These are phyloP conservation scores for Rhopalosiphum padi DNA, from an alignment of 1,140 invertebrate species.

Conservation along the genomic window DNA sequence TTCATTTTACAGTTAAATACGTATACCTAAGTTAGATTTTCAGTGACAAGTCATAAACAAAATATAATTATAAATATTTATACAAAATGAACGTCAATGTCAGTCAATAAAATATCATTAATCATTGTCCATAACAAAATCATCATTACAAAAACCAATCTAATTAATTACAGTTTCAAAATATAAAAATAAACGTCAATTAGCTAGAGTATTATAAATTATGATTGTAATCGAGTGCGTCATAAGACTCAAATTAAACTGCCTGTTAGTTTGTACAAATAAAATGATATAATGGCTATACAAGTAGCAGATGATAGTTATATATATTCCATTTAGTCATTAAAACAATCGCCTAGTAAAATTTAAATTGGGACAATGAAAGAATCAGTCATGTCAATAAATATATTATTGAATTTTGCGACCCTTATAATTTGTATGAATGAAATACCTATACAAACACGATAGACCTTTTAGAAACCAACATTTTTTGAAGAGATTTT, in stretches of 20 bases:
- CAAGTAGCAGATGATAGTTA: neutral
- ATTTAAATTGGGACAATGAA: neutral
- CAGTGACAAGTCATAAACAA: too few relatives aligned
- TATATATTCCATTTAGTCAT: neutral
- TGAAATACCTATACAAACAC: too few relatives aligned
- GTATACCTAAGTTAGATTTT: too few relatives aligned
- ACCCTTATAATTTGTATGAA: too few relatives aligned
- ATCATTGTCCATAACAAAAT: neutral
- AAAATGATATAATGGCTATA: neutral
- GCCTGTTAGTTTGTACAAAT: neutral
- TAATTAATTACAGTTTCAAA: neutral
- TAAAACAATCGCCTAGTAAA: neutral
- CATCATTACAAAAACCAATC: neutral
- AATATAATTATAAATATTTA: too few relatives aligned
- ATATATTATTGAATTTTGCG: neutral
- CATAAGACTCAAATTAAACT: neutral
- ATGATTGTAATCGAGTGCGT: neutral
- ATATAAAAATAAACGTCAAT: constrained; percentile 13
- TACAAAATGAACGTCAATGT: too few relatives aligned
- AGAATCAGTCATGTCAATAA: neutral
- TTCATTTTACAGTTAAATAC: too few relatives aligned
- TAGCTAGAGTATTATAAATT: neutral
- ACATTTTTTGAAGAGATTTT: too few relatives aligned
- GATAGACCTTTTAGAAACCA: too few relatives aligned
- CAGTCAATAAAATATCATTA: neutral